Base-by-base conservation (phyloP, 2,888 invertebrate genomes). In the Harmothoe impar region DNA sequence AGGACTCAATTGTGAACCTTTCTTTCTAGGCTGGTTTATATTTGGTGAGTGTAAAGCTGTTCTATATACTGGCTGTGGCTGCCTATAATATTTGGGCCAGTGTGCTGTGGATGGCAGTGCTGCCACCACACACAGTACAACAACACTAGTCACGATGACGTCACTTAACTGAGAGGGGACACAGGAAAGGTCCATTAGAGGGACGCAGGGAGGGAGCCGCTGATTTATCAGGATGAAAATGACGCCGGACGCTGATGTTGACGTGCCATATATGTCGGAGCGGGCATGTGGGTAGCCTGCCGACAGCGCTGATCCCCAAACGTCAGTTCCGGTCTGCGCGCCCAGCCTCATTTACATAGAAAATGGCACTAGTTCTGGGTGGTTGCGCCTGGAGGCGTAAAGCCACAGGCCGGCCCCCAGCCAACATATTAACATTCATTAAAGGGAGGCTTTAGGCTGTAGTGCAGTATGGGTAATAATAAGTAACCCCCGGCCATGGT, bases 401-500 rank as follows among this genome's bases (percentile, higher is more conserved):
- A 72, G 72, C 72, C 29, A 29, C 29, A 29, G 29, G 72, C 29
- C 33, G 35, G 43, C 43, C 43, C 10, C 81, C 43, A 81, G 81
- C 33, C n/a, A 43, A 17, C 35, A 81, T 81, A 81, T 81, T 81
- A 81, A 81, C 81, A 81, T 81, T 81, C 81, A 81, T 81, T 81
- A 81, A 25, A 25, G 35, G 35, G 81, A 35, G 23, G 33, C 33
- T 35, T 20, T 35, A 33, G n/a, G 20, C 35, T 43, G 35, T 5
- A 33, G 33, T 33, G 81, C 35, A 35, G 81, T 23, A 20, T 33
- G 81, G 81, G n/a, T 81, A 43, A 81, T 43, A 81, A 81, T 81
- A 81, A 81, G 35, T 81, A 81, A 81, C 81, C 35, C 81, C 43
- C 17, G 35, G 35, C 25, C 81, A 33, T 81, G 43, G 43, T 81